phyloP scores from a whole-genome alignment of 2,797 vertebrate species.

The Mus caroli region DNA sequence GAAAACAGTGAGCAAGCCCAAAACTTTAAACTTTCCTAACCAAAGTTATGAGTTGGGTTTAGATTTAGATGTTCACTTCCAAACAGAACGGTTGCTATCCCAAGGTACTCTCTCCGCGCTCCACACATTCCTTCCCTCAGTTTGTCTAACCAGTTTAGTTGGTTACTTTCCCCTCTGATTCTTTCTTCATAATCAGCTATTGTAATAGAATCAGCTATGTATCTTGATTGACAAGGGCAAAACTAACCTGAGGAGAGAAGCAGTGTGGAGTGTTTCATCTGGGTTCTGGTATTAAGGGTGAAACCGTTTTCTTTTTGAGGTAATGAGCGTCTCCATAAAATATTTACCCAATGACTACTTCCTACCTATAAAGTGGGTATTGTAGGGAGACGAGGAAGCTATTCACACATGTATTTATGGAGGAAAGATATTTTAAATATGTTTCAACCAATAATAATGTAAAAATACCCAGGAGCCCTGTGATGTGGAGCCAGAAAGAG shows the following conservation, averaged over 20 bases:
- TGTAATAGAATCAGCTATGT: neutral
- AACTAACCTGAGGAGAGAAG: constrained; percentile 33
- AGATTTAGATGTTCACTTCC: constrained; percentile 23
- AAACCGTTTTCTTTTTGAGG: constrained; percentile 38
- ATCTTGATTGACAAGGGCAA: neutral
- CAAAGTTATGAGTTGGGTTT: neutral
- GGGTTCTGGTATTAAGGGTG: neutral
- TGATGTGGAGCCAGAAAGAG: constrained; percentile 79
- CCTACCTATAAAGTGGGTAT: constrained; percentile 62
- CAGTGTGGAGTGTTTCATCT: neutral
- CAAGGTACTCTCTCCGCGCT: neutral
- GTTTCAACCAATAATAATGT: constrained; percentile 78
- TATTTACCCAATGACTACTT: constrained; percentile 62
- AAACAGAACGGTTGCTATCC: neutral
- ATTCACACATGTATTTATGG: constrained; percentile 69
- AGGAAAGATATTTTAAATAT: constrained; percentile 82
- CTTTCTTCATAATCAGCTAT: neutral
- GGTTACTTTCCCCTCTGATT: neutral
- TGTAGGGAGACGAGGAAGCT: constrained; percentile 57
- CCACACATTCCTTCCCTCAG: neutral
- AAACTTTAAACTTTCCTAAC: neutral
- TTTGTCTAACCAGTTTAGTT: neutral
- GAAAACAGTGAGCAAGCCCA: neutral
- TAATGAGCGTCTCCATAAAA: constrained; percentile 65
- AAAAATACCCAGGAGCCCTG: constrained; percentile 80